phyloP scores from a whole-genome alignment of 35 echinoderm and acorn worm genomes.

The Ptychodera flava region DNA sequence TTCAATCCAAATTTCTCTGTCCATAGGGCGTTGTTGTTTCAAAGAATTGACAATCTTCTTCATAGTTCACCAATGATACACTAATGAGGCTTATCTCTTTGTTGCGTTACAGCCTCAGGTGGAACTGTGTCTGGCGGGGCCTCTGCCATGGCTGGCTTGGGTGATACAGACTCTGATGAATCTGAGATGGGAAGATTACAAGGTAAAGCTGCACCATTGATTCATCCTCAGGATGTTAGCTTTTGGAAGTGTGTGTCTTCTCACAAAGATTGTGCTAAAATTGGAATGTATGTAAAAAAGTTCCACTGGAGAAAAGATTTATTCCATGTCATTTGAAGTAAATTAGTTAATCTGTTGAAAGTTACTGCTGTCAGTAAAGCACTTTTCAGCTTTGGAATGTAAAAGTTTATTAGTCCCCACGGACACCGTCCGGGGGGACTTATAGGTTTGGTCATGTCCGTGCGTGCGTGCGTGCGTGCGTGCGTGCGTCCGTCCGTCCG shows the following conservation, averaged over 20 bases:
- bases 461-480: neutral
- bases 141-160: slow-evolving; percentile 59
- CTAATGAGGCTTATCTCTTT: no score
- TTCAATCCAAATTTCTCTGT: no score
- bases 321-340: neutral
- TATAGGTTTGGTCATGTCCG: no score
- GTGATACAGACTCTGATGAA: slow-evolving; percentile 76
- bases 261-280: neutral
- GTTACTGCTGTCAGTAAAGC: neutral
- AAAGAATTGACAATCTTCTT: no score
- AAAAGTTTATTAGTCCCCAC: no score
- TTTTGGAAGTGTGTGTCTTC: neutral
- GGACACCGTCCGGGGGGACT: no score
- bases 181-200: slow-evolving; percentile 88
- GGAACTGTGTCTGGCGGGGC: slow-evolving; percentile 58
- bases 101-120: slow-evolving; percentile 46
- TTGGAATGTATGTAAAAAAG: neutral
- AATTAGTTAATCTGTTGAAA: neutral
- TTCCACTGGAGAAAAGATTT: neutral
- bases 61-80: no score
- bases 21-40: no score
- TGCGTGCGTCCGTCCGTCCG: no score
- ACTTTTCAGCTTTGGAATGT: neutral
- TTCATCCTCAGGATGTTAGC: neutral
- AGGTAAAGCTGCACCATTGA: slow-evolving; percentile 21